Conservation (phyloP, 1,140 invertebrate genomes). For the Eumaeus atala region DNA sequence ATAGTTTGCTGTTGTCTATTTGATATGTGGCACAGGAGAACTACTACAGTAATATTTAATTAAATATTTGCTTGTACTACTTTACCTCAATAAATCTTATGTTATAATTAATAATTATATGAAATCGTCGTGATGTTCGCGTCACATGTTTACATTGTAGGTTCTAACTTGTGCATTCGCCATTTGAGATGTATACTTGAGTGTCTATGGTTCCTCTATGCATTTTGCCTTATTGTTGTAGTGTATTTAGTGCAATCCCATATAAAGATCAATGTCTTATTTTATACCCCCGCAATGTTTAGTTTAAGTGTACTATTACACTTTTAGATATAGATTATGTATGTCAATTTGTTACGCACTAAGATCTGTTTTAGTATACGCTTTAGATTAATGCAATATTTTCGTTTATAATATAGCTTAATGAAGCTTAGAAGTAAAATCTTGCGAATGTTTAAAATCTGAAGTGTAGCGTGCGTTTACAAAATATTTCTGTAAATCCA, state of each 20-base stretch:
- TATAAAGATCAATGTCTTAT: neutral
- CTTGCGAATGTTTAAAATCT: neutral
- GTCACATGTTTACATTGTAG: neutral
- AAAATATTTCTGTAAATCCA: neutral
- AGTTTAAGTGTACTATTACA: conserved; percentile 2
- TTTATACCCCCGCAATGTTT: conserved; percentile 9
- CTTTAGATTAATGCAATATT: neutral
- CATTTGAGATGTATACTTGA: neutral
- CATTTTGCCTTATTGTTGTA: conserved; percentile 6
- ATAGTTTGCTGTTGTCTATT: too few relatives aligned
- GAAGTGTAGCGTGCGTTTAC: neutral
- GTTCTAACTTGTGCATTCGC: neutral
- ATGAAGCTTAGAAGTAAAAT: neutral
- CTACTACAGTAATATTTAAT: too few relatives aligned
- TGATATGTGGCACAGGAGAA: too few relatives aligned
- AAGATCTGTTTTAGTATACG: neutral
- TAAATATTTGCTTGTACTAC: too few relatives aligned
- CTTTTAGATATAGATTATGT: conserved; percentile 4
- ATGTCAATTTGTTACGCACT: neutral
- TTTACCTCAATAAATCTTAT: too few relatives aligned
- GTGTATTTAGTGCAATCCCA: neutral
- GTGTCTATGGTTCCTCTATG: conserved; percentile 1
- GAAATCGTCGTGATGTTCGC: too few relatives aligned
- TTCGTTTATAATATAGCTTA: neutral
- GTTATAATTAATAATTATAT: too few relatives aligned